Evolutionary conservation across 2,113 vertebrate genomes (phyloP).

Genomic region (Heterochromis multidens): DNA sequence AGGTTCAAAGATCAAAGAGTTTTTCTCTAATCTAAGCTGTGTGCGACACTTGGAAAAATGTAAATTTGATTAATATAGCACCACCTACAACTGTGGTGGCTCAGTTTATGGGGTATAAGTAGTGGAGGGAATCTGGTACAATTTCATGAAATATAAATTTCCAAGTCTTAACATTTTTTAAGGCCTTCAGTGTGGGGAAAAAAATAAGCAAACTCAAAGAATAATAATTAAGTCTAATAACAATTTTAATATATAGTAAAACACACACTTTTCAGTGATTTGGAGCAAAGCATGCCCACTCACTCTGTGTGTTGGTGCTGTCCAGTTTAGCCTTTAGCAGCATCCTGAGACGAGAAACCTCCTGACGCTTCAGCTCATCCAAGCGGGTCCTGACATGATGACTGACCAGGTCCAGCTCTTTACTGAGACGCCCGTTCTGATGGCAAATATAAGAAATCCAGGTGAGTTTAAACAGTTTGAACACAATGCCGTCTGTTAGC

Average conservation of each 20-base stretch:
- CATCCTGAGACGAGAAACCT: conserved; percentile 89
- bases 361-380: conserved; percentile 90
- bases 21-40: too few relatives aligned
- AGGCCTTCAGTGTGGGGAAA: too few relatives aligned
- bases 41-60: too few relatives aligned
- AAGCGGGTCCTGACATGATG: conserved; percentile 87
- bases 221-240: background rate
- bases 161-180: too few relatives aligned
- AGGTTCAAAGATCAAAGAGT: too few relatives aligned
- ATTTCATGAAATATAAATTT: too few relatives aligned
- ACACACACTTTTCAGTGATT: rapidly evolving
- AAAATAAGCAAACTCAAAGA: too few relatives aligned
- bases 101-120: too few relatives aligned
- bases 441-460: background rate
- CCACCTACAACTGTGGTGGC: too few relatives aligned
- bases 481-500: rapidly evolving
- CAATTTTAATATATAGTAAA: background rate
- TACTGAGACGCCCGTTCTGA: conserved; percentile 88
- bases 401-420: conserved; percentile 88
- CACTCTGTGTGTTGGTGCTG: conserved; percentile 84
- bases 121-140: too few relatives aligned
- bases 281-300: background rate
- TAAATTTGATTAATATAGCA: too few relatives aligned
- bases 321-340: conserved; percentile 91
- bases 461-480: background rate